Percentiles rank a stretch among this genome's conserved stretches.
phyloP scores from a whole-genome alignment of 2,888 invertebrate genomes.

The Metalampra italica region DNA sequence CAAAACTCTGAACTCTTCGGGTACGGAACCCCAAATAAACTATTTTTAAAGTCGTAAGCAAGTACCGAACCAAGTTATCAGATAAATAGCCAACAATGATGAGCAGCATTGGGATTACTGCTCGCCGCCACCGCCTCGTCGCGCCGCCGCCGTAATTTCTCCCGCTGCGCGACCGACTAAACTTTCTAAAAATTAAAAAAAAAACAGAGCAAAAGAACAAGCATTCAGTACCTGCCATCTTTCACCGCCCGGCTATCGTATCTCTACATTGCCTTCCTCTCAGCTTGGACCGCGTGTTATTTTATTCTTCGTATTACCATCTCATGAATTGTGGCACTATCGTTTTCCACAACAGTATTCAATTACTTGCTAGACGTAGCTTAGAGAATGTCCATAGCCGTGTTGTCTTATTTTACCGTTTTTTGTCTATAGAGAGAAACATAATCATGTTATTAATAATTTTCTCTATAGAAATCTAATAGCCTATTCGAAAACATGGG shows the following conservation, averaged over 20 bases:
- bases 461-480: conserved; percentile 8
- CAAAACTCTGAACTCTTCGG: too few species aligned
- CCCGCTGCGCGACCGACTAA: conserved; percentile 65
- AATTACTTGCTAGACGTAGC: conserved; percentile 7
- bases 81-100: conserved; percentile 59
- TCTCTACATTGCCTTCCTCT: conserved; percentile 35
- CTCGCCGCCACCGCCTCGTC: conserved; percentile 35
- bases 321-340: conserved; percentile 25
- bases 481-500: not conserved
- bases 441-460: conserved; percentile 8
- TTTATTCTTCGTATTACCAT: conserved; percentile 25
- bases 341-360: conserved; percentile 23
- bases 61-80: conserved; percentile 38
- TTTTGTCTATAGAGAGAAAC: not conserved
- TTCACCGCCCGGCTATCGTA: conserved; percentile 70
- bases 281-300: conserved; percentile 25
- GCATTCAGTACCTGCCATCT: conserved; percentile 69
- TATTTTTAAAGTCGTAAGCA: not conserved
- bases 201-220: conserved; percentile 70
- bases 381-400: conserved; percentile 2
- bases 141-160: conserved; percentile 60
- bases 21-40: too few species aligned
- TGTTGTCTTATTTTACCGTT: conserved; percentile 1
- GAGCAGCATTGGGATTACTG: conserved; percentile 59
- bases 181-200: conserved; percentile 75